Evolutionary conservation across 2,797 vertebrate species (phyloP), one percentile per base, ranked within the genome.

Genomic region (Anisognathus igniventris): DNA sequence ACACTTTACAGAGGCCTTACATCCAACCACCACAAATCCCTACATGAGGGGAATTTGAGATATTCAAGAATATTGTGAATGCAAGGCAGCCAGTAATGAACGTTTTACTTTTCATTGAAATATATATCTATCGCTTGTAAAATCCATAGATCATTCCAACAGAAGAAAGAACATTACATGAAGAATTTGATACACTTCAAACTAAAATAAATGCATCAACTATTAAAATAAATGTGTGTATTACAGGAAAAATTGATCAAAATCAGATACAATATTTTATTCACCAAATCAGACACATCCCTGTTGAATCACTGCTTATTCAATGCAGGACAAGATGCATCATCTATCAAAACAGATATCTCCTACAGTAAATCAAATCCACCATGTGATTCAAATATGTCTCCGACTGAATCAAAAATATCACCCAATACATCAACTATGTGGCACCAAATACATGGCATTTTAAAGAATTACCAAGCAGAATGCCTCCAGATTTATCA

Each of bases 211-310:
- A 98, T 93, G 94, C 39, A 97, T 96, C 90, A 95, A 76, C 96
- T 96, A 96, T 97, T 97, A 97, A 98, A 98, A 97, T 97, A 97
- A 98, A 98, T 97, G 87, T 96, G 94, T 92, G 65, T 89, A 89
- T 97, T 96, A 96, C 90, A 94, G 78, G 86, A 94, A 97, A 97
- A 97, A 98, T 96, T 95, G 95, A 98, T 97, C 95, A 97, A 97
- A 97, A 97, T 98, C 97, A 97, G 94, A 96, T 96, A 88, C 91
- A 96, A 96, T 97, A 95, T 97, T 97, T 98, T 95, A 94, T 95
- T 97, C 97, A 97, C 95, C 93, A 96, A 96, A 98, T 98, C 96
- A 97, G 95, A 96, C 56, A 93, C 93, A 97, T 97, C 90, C 85
- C 94, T 90, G 91, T 94, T 97, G 96, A 98, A 97, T 98, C 97